phyloP scores from a whole-genome alignment of 2,888 invertebrate species.

The Leptodirus hochenwartii region DNA sequence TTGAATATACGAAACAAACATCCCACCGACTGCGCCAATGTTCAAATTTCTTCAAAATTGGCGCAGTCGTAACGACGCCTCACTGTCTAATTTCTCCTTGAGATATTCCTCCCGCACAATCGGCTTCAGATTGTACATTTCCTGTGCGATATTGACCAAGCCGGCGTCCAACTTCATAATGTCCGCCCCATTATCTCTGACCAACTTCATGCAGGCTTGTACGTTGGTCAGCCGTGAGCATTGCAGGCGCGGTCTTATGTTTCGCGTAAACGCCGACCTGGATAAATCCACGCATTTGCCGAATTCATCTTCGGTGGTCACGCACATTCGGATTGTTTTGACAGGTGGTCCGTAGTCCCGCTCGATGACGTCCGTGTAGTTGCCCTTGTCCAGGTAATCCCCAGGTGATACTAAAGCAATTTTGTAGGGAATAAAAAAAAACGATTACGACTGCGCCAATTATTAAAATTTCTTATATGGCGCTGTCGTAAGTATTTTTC shows the following conservation, averaged over 20 bases:
- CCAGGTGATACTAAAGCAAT: too few relatives aligned
- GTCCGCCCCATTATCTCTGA: slow-evolving; percentile 52
- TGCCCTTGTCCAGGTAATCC: slow-evolving; percentile 23
- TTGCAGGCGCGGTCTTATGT: slow-evolving; percentile 61
- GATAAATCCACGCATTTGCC: slow-evolving; percentile 57
- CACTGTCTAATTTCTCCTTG: slow-evolving; percentile 1
- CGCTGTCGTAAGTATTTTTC: too few relatives aligned
- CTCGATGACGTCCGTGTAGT: slow-evolving; percentile 45
- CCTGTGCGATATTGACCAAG: slow-evolving; percentile 31
- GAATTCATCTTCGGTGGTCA: slow-evolving; percentile 42
- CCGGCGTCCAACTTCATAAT: slow-evolving; percentile 48
- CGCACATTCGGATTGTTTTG: slow-evolving; percentile 47
- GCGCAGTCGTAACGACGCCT: too few relatives aligned
- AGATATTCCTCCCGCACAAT: slow-evolving; percentile 44
- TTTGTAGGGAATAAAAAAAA: too few relatives aligned
- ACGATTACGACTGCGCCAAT: too few relatives aligned
- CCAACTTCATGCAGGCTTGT: slow-evolving; percentile 46
- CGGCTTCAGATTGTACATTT: slow-evolving; percentile 38
- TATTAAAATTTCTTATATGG: too few relatives aligned
- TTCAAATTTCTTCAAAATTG: too few relatives aligned
- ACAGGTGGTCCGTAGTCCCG: slow-evolving; percentile 53
- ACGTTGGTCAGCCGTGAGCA: too few relatives aligned
- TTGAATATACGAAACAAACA: too few relatives aligned
- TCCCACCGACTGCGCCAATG: too few relatives aligned
- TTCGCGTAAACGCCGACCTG: slow-evolving; percentile 54